phyloP scores from a whole-genome alignment of 2,113 vertebrate species.

The Daphoenositta chrysoptera region DNA sequence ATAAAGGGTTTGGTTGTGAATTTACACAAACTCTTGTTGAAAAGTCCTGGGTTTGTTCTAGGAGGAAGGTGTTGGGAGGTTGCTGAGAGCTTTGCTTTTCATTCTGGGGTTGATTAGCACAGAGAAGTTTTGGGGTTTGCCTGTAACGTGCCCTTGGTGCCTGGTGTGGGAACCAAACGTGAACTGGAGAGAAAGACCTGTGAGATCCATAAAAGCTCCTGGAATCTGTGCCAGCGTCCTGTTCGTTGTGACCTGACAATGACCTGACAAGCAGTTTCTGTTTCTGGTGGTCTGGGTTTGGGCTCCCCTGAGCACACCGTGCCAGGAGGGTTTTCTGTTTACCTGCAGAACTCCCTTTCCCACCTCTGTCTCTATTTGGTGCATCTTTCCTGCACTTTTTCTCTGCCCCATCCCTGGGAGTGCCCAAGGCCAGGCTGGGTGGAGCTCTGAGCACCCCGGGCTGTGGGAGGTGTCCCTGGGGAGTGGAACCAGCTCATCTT shows the following conservation, averaged over 20 bases:
- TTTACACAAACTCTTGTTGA: neutral
- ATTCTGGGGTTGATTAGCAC: neutral
- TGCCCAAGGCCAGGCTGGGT: neutral
- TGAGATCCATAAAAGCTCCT: neutral
- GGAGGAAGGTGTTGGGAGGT: neutral
- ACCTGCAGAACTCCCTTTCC: too few species aligned
- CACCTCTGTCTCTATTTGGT: neutral
- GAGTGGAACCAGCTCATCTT: neutral
- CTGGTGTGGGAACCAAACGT: accelerated
- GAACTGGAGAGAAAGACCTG: neutral
- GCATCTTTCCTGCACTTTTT: accelerated
- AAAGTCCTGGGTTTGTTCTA: neutral
- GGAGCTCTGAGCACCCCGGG: neutral
- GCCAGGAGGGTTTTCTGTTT: neutral
- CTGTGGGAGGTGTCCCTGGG: neutral
- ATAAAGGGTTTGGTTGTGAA: neutral
- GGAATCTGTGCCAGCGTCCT: neutral
- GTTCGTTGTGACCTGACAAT: accelerated
- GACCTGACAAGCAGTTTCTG: too few species aligned
- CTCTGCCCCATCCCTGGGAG: neutral
- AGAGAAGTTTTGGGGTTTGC: neutral
- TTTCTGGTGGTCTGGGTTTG: neutral
- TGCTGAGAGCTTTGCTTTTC: neutral
- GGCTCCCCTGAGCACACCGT: too few species aligned
- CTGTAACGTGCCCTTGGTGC: neutral